phyloP scores from a whole-genome alignment of 1,140 invertebrate species.

The Medauroidea extradentata region DNA sequence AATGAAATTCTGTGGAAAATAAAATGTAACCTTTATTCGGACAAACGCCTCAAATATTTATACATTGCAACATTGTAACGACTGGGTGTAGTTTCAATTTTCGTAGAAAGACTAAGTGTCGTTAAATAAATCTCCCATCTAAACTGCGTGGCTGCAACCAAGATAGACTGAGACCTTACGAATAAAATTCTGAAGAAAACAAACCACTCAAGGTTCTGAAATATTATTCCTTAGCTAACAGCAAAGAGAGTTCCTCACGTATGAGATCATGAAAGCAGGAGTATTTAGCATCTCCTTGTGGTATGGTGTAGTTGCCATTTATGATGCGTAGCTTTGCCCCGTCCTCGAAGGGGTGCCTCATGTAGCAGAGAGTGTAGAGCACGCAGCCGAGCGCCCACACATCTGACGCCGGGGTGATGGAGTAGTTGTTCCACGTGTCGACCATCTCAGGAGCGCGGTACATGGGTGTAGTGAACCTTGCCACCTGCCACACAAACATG shows the following conservation, averaged over 20 bases:
- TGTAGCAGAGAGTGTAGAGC: slow-evolving; percentile 86
- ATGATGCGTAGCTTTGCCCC: slow-evolving; percentile 91
- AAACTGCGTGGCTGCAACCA: too few relatives aligned
- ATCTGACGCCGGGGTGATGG: slow-evolving; percentile 84
- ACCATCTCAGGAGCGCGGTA: slow-evolving; percentile 93
- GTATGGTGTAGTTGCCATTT: slow-evolving; percentile 90
- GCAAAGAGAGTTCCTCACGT: slow-evolving; percentile 65
- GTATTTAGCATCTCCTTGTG: slow-evolving; percentile 72
- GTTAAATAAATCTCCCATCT: too few relatives aligned
- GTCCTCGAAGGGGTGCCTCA: slow-evolving; percentile 96
- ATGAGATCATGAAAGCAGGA: slow-evolving; percentile 88
- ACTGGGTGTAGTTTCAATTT: too few relatives aligned
- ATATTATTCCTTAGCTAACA: too few relatives aligned
- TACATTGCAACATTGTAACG: too few relatives aligned
- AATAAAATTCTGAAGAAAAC: too few relatives aligned
- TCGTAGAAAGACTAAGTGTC: too few relatives aligned
- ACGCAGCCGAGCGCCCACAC: slow-evolving; percentile 98
- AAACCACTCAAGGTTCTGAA: too few relatives aligned
- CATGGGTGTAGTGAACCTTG: slow-evolving; percentile 78
- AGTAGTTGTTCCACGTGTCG: slow-evolving; percentile 95
- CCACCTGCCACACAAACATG: slow-evolving; percentile 52
- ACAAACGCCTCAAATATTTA: too few relatives aligned
- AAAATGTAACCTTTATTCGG: too few relatives aligned
- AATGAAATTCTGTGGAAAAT: too few relatives aligned
- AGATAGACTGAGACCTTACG: too few relatives aligned